phyloP scores from a whole-genome alignment of 2,888 invertebrate species.

The Nesidiocoris tenuis region DNA sequence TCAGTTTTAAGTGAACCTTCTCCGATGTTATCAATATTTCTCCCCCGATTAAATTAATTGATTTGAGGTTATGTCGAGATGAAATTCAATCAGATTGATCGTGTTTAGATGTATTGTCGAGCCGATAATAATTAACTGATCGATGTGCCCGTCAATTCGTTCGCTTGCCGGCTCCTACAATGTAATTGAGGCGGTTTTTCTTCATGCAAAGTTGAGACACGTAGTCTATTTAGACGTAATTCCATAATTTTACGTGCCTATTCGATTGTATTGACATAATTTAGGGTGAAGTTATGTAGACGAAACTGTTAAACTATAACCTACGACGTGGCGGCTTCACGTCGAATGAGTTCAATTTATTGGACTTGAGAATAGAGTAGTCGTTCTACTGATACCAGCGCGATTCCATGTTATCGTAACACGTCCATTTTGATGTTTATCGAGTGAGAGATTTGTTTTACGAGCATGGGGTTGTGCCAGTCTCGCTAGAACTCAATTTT shows the following conservation, averaged over 20 bases:
- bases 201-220: not conserved
- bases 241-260: conserved; percentile 38
- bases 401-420: no score
- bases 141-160: conserved; percentile 20
- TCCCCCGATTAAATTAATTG: not conserved
- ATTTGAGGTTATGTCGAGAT: conserved; percentile 6
- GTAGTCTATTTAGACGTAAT: conserved; percentile 29
- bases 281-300: not conserved
- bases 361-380: no score
- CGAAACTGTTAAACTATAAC: not conserved
- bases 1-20: not conserved
- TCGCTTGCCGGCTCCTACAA: not conserved
- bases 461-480: no score
- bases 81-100: no score
- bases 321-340: not conserved
- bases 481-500: no score
- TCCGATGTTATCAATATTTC: not conserved
- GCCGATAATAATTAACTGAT: no score
- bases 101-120: no score
- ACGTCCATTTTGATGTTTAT: no score
- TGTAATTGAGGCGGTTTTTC: not conserved
- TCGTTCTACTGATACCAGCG: no score
- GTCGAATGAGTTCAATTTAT: no score
- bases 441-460: no score
- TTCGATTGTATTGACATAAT: conserved; percentile 5